These are phyloP conservation scores for Ophioninae sp. DNA, from an alignment of 2,888 invertebrate species.

Conservation along the genomic window DNA sequence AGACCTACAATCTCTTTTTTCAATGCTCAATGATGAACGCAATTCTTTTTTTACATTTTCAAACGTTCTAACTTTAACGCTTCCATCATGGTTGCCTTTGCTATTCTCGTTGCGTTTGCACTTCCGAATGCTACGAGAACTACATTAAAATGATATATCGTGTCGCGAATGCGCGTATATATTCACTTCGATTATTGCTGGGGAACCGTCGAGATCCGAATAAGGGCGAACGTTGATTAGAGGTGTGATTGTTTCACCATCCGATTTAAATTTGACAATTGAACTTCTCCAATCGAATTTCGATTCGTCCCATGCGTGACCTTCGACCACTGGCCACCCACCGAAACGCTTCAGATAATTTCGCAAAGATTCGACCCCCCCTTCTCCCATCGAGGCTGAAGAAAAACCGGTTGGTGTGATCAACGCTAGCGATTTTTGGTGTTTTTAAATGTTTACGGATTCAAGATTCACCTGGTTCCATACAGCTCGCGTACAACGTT, in stretches of 20 bases:
- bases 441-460: neutral
- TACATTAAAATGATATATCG: too few species aligned
- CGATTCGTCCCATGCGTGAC: neutral
- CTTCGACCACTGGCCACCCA: slow-evolving; percentile 5
- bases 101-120: too few species aligned
- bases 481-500: slow-evolving; percentile 4
- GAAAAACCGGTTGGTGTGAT: too few species aligned
- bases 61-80: too few species aligned
- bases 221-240: neutral
- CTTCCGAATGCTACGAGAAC: too few species aligned
- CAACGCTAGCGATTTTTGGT: neutral
- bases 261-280: neutral
- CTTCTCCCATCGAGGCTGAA: neutral
- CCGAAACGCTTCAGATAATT: slow-evolving; percentile 2
- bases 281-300: neutral
- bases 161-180: neutral
- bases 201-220: neutral
- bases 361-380: neutral
- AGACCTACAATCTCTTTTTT: too few species aligned
- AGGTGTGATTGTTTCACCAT: neutral
- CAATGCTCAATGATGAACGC: too few species aligned
- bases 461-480: neutral
- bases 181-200: neutral
- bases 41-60: too few species aligned
- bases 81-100: too few species aligned